Percentiles rank a stretch among this genome's conserved stretches.
These are phyloP conservation scores for Nomia melanderi DNA, from an alignment of 1,140 invertebrate genomes.

Conservation along the genomic window DNA sequence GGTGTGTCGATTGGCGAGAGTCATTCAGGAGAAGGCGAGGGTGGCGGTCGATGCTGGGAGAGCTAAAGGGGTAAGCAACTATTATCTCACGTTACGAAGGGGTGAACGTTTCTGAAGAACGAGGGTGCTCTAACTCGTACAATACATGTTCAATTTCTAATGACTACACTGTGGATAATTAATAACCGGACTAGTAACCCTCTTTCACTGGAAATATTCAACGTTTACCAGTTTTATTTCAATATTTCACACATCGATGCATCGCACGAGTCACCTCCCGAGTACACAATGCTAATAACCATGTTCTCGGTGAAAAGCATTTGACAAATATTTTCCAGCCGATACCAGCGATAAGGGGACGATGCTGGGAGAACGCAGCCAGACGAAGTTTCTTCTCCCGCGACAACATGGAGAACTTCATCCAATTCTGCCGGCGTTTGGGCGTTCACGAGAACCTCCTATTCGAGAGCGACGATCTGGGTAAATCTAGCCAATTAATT, in stretches of 20 bases:
- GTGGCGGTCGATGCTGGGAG: conserved; percentile 84
- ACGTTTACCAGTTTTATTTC: too few relatives aligned
- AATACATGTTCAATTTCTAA: too few relatives aligned
- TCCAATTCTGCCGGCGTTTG: conserved; percentile 92
- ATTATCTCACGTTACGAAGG: neutral
- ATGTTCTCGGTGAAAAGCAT: neutral
- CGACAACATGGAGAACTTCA: conserved; percentile 97
- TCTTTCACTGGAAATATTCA: too few relatives aligned
- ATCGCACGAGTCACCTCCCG: too few relatives aligned
- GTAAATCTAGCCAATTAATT: conserved; percentile 77
- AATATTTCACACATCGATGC: too few relatives aligned
- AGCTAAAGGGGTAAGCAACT: conserved; percentile 83
- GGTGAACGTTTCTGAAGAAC: too few relatives aligned
- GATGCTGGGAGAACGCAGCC: conserved; percentile 91
- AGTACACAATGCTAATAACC: too few relatives aligned
- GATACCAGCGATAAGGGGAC: conserved; percentile 85
- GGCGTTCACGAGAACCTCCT: conserved; percentile 94
- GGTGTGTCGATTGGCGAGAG: conserved; percentile 88
- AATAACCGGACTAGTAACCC: too few relatives aligned
- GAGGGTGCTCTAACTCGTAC: too few relatives aligned
- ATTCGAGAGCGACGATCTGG: conserved; percentile 96
- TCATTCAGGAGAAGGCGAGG: conserved; percentile 88
- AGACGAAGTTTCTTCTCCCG: conserved; percentile 93
- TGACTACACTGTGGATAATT: too few relatives aligned
- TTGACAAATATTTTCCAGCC: conserved; percentile 79